These are phyloP conservation scores for Agrotis exclamationis DNA, from an alignment of 2,888 invertebrate genomes.

Conservation along the genomic window DNA sequence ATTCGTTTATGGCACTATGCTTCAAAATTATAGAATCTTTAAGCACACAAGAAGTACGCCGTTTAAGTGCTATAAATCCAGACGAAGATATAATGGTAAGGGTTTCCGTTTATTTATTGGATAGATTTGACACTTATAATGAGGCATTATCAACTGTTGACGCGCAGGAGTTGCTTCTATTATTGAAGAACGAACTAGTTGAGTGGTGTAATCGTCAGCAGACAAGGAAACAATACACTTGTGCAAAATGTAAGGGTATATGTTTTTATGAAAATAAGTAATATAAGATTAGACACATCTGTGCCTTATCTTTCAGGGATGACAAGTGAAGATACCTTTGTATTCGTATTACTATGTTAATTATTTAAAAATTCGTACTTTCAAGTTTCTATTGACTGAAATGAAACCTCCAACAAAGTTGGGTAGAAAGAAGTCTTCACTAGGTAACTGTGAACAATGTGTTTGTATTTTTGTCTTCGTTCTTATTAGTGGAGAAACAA, in stretches of 20 bases:
- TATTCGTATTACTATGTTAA: too few relatives aligned
- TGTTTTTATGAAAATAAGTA: constrained; percentile 37
- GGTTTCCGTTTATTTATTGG: constrained; percentile 36
- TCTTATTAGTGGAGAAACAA: too few relatives aligned
- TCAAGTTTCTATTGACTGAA: too few relatives aligned
- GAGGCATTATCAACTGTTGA: background rate
- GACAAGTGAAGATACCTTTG: background rate
- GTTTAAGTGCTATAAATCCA: constrained; percentile 46
- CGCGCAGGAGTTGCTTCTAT: background rate
- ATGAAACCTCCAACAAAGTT: constrained; percentile 1
- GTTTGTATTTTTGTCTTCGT: too few relatives aligned
- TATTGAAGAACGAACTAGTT: constrained; percentile 35
- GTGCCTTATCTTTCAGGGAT: background rate
- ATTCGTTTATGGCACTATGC: constrained; percentile 45
- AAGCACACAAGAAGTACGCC: constrained; percentile 17
- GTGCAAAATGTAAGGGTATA: constrained; percentile 40
- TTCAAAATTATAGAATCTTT: constrained; percentile 45
- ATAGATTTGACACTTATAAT: constrained; percentile 29
- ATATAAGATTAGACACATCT: background rate
- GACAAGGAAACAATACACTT: constrained; percentile 31
- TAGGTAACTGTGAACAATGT: too few relatives aligned
- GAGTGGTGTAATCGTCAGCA: constrained; percentile 33
- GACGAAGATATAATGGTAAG: constrained; percentile 56
- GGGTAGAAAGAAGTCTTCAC: background rate
- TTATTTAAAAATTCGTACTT: too few relatives aligned